Evolutionary conservation across 2,888 invertebrate genomes (phyloP).

Genomic region (Hirtodrosophila duncani): DNA sequence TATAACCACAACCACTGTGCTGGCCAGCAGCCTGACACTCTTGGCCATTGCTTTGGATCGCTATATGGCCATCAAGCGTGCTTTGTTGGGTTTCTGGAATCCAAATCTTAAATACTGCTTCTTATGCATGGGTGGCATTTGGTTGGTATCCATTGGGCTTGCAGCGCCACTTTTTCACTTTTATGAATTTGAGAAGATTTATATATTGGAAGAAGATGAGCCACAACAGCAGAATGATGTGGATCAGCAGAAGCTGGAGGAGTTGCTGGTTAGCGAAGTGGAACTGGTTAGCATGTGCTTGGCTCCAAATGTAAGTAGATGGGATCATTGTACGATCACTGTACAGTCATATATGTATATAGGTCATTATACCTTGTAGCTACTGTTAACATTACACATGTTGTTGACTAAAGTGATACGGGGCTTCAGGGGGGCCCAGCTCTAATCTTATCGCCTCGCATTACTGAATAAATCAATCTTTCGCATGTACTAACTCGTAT

Average conservation of each 20-base stretch:
- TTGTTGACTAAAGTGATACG: conserved; percentile 23
- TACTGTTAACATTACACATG: conserved; percentile 11
- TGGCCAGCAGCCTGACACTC: conserved; percentile 80
- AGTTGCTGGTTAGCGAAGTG: conserved; percentile 38
- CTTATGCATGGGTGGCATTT: conserved; percentile 72
- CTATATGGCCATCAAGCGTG: conserved; percentile 79
- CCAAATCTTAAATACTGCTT: conserved; percentile 76
- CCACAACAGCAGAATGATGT: neutral
- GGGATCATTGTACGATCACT: conserved; percentile 17
- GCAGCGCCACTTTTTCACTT: conserved; percentile 78
- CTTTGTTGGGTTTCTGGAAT: conserved; percentile 78
- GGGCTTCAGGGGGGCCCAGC: neutral
- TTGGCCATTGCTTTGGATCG: conserved; percentile 81
- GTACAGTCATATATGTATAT: conserved; percentile 1
- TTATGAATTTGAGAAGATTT: conserved; percentile 69
- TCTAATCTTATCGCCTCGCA: conserved; percentile 50
- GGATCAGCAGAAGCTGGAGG: conserved; percentile 1
- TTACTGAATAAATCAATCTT: conserved; percentile 35
- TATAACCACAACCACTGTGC: conserved; percentile 79
- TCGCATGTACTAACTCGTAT: too few species aligned
- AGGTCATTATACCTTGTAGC: neutral
- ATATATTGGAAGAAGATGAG: conserved; percentile 23
- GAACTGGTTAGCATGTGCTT: conserved; percentile 66
- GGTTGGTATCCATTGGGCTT: conserved; percentile 77
- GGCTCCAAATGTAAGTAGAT: conserved; percentile 62